A percentile compares a stretch with the other conserved stretches of the same genome.
Conservation (phyloP, 92 coral and sea anemone species). For the Epizoanthus ramosus region DNA sequence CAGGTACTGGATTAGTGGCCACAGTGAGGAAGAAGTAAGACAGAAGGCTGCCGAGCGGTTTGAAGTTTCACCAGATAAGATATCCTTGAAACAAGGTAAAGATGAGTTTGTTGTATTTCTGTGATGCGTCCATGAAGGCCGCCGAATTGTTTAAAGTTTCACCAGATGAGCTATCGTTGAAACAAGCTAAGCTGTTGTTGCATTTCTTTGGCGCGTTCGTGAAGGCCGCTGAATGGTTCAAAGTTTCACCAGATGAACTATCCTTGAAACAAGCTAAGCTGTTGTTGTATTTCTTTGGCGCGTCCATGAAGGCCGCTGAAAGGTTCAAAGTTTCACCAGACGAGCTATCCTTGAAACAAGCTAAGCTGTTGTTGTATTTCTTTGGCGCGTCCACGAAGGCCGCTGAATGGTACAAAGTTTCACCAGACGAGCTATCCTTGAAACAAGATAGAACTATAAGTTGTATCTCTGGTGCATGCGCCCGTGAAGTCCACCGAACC, state of each 20-base stretch:
- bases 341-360: conserved; percentile 81
- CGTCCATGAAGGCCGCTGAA: too few species aligned
- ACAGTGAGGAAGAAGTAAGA: conserved; percentile 84
- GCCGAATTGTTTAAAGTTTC: not conserved
- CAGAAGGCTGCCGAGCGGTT: conserved; percentile 92
- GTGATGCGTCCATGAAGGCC: not conserved
- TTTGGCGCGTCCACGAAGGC: not conserved
- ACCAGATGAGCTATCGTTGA: conserved; percentile 72
- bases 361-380: conserved; percentile 22
- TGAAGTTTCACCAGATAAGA: conserved; percentile 89
- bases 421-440: conserved; percentile 74
- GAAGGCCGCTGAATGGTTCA: too few species aligned
- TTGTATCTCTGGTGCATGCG: too few species aligned
- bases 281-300: not conserved
- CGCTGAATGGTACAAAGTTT: conserved; percentile 35
- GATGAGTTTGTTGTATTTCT: not conserved
- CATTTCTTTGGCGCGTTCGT: not conserved
- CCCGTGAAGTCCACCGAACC: not conserved
- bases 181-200: conserved; percentile 66
- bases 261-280: conserved; percentile 80
- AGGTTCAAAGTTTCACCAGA: conserved; percentile 67
- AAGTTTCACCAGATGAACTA: conserved; percentile 80
- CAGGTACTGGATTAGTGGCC: conserved; percentile 98
- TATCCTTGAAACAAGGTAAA: conserved; percentile 86
- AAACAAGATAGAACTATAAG: conserved; percentile 71